Evolutionary conservation across 2,113 vertebrate species (phyloP).

Genomic region (Saiga tatarica): DNA sequence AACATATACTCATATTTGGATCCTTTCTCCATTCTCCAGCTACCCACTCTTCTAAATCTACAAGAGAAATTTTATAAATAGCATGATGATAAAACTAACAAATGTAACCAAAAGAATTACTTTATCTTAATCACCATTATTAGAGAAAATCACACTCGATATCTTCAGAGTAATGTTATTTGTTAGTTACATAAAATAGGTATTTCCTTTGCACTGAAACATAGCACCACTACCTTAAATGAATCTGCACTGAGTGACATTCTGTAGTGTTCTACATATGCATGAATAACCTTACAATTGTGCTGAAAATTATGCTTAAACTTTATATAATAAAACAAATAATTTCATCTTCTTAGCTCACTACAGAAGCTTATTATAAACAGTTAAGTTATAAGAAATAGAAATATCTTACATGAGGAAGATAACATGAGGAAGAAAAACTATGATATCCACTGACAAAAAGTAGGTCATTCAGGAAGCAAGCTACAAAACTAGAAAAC

Average conservation of each 20-base stretch:
- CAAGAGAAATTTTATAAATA: background rate
- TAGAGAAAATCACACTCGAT: background rate
- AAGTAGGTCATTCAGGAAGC: slow-evolving; percentile 57
- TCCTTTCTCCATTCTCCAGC: background rate
- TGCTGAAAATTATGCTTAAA: slow-evolving; percentile 18
- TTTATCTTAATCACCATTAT: background rate
- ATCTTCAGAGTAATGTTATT: background rate
- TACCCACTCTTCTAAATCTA: background rate
- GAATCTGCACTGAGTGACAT: background rate
- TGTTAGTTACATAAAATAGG: background rate
- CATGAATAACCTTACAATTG: background rate
- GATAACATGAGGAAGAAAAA: slow-evolving; percentile 43
- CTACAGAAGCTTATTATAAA: background rate
- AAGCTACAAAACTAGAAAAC: slow-evolving; percentile 39
- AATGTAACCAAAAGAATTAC: background rate
- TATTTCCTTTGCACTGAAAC: background rate
- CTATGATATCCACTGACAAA: background rate
- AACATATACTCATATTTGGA: background rate
- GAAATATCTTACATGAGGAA: background rate
- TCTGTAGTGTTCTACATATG: background rate
- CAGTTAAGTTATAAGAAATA: slow-evolving; percentile 16
- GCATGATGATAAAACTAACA: background rate
- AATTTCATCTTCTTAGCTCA: slow-evolving; percentile 10
- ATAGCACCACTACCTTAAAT: background rate
- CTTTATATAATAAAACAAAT: slow-evolving; percentile 6